Evolutionary conservation across 2,888 invertebrate species (phyloP).

Genomic region (Yponomeuta sedellus): DNA sequence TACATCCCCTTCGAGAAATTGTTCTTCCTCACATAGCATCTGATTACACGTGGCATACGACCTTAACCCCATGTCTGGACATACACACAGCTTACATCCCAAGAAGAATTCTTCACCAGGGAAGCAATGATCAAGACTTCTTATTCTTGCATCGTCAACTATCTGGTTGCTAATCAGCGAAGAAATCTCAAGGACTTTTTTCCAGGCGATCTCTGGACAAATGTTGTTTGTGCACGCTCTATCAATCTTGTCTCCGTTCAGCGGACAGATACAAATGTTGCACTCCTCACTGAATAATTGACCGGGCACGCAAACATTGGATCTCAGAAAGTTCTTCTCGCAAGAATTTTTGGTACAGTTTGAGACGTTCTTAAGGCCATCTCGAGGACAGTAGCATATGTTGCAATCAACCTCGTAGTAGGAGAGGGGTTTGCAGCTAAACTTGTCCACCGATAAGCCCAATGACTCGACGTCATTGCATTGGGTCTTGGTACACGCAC

Average conservation of each 20-base stretch:
- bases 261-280: slow-evolving; percentile 64
- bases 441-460: slow-evolving; percentile 23
- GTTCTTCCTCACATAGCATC: slow-evolving; percentile 6
- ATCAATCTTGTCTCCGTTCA: slow-evolving; percentile 49
- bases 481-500: slow-evolving; percentile 50
- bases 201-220: slow-evolving; percentile 46
- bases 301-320: slow-evolving; percentile 48
- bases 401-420: slow-evolving; percentile 66
- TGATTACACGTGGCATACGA: slow-evolving; percentile 49
- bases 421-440: slow-evolving; percentile 51
- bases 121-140: slow-evolving; percentile 53
- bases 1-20: neutral
- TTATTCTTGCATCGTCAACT: slow-evolving; percentile 29
- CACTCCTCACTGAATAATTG: slow-evolving; percentile 58
- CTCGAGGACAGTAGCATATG: slow-evolving; percentile 52
- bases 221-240: slow-evolving; percentile 50
- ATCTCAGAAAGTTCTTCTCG: slow-evolving; percentile 46
- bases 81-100: slow-evolving; percentile 60
- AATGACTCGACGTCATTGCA: slow-evolving; percentile 31
- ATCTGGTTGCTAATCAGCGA: slow-evolving; percentile 38
- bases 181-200: slow-evolving; percentile 46
- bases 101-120: slow-evolving; percentile 59
- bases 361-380: slow-evolving; percentile 57
- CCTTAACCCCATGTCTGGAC: slow-evolving; percentile 59
- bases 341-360: slow-evolving; percentile 66